phyloP scores from a whole-genome alignment of 1,140 invertebrate genomes.

The Drosophila erecta region DNA sequence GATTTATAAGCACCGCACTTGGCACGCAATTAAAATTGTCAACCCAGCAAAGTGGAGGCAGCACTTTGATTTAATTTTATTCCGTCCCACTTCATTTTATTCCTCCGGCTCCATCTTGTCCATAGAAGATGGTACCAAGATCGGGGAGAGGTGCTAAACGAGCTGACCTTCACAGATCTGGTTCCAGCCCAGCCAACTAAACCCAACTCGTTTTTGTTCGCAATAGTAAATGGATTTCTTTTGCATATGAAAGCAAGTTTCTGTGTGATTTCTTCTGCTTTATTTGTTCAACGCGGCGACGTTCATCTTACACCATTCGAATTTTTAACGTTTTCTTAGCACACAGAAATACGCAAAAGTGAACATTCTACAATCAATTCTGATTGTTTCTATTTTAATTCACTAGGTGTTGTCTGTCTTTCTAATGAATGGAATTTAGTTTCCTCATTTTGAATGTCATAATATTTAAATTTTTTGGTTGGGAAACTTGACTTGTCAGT shows the following conservation, averaged over 20 bases:
- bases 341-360: constrained; percentile 23
- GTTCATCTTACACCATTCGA: constrained; percentile 49
- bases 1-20: constrained; percentile 56
- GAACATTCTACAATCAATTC: constrained; percentile 64
- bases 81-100: constrained; percentile 12
- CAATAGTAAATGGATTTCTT: constrained; percentile 53
- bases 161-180: constrained; percentile 75
- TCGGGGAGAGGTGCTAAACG: constrained; percentile 52
- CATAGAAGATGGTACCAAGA: constrained; percentile 11
- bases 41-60: constrained; percentile 16
- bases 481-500: constrained; percentile 10
- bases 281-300: constrained; percentile 14
- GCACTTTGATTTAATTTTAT: constrained; percentile 27
- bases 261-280: constrained; percentile 34
- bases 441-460: constrained; percentile 51
- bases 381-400: constrained; percentile 35
- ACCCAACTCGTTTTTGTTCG: constrained; percentile 55
- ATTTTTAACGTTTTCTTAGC: constrained; percentile 46
- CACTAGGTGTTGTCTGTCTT: constrained; percentile 27
- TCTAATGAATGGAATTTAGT: constrained; percentile 17
- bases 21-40: constrained; percentile 61
- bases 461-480: constrained; percentile 49
- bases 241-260: constrained; percentile 74
- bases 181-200: constrained; percentile 49
- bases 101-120: constrained; percentile 30